Conservation (phyloP, 1,140 invertebrate genomes). For the Macrocentrus cingulum region DNA sequence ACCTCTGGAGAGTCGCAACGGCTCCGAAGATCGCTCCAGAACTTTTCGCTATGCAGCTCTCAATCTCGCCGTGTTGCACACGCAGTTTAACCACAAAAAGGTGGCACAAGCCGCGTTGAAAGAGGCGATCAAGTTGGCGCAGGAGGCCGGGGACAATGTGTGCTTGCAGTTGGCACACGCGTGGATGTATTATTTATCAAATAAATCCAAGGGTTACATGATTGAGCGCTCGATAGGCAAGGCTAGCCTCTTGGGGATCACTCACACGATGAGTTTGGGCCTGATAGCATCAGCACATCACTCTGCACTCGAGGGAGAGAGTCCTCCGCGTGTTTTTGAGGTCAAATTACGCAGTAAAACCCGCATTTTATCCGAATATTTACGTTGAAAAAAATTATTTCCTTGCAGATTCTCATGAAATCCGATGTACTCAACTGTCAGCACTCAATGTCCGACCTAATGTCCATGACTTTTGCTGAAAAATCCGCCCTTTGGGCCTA, state of each 20-base stretch:
- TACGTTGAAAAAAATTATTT: too few relatives aligned
- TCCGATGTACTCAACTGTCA: constrained; percentile 85
- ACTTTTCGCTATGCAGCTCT: constrained; percentile 85
- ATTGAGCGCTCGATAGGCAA: constrained; percentile 56
- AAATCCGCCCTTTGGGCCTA: constrained; percentile 82
- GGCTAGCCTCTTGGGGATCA: constrained; percentile 52
- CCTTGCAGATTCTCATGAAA: constrained; percentile 75
- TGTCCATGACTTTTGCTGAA: constrained; percentile 75
- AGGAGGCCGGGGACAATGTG: constrained; percentile 81
- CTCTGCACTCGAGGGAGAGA: constrained; percentile 50
- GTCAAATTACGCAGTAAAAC: too few relatives aligned
- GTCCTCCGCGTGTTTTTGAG: constrained; percentile 52
- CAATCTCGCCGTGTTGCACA: constrained; percentile 85
- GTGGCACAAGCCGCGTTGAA: constrained; percentile 77
- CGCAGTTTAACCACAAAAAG: constrained; percentile 79
- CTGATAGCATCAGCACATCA: constrained; percentile 55
- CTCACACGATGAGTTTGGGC: constrained; percentile 53
- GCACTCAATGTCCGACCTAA: constrained; percentile 78
- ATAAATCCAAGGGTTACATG: constrained; percentile 55
- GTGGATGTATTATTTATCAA: constrained; percentile 73
- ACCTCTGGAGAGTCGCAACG: constrained; percentile 57
- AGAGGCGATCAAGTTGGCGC: constrained; percentile 85
- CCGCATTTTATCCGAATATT: too few relatives aligned
- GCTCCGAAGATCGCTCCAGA: constrained; percentile 68
- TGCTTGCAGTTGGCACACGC: constrained; percentile 84